Base-by-base conservation (phyloP, 2,888 invertebrate genomes). In the Cryptocheilus praepositus region DNA sequence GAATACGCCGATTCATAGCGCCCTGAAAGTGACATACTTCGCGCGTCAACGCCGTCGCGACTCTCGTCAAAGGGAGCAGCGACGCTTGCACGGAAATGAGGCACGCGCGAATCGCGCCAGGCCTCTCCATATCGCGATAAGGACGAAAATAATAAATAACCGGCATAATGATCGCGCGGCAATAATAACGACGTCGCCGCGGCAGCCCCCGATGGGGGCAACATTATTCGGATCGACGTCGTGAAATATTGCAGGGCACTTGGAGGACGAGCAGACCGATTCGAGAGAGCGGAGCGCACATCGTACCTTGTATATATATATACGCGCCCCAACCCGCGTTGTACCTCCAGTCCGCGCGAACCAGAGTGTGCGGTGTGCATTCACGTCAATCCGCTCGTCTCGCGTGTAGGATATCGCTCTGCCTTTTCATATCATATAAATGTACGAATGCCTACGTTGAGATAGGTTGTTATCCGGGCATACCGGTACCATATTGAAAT, bases 401-500 rank as follows among this genome's bases (percentile, higher is more conserved):
- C 21, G 55, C 21, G 43, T 16, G 49, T 45, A 45, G 56, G 49
- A 58, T 56, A 56, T 43, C 56, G 28, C 16, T 22, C 56, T 54
- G 65, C 58, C 62, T 66, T 43, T 36, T 36, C 36, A 36, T 36
- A 36, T 21, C 56, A 56, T 56, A 56, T 36, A 36, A 21, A 56
- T 56, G 28, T 16, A 36, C 28, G 28, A n/a, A 36, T 56, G 22
- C 25, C 21, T 53, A 53, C 25, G 22, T 56, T 21, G 49, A 21
- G 36, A 63, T 81, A 80, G 75, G 75, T 81, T 73, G 73, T 80
- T 80, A 76, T 77, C 69, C 81, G 77, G 77, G 78, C 72, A 69
- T 80, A 60, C 64, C 80, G 68, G 64, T 70, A 44, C 71, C 64
- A 79, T 83, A 85, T 85, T 85, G 85, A 85, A 85, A 84, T 85